Evolutionary conservation across 2,113 vertebrate species (phyloP), one percentile per base, ranked within the genome.

Genomic region (Burhinus bistriatus): DNA sequence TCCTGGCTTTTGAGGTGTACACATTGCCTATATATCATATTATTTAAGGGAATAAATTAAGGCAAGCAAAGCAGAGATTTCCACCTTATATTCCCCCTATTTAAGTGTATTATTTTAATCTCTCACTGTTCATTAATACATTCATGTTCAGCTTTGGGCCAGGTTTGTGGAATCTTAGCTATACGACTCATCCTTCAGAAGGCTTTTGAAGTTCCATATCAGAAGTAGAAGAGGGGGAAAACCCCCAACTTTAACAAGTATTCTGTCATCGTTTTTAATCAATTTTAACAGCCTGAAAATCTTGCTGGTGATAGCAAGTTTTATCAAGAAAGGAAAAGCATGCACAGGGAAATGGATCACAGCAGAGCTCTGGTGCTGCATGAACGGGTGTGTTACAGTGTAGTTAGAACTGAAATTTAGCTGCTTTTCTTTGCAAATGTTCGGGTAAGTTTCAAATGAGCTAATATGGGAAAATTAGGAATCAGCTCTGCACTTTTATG

Each of bases 131-230:
- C 85, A 84, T 59, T 55, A 89, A 70, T 26, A 77, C 8, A 12
- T 52, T 79, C 36, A 65, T 21, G 26, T 70, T 81, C 57, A 83
- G 52, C 52, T 95, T 90, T 79, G 45, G 71, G 70, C 10, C 34
- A 75, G 20, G 32, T 47, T 93, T 87, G 49, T 84, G 54, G 22
- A 51, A 19, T 89, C 36, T 87, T 80, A 90, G 52, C 69, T 80
- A 12, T 36, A 70, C 87, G 90, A 97, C 25, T 97, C 90, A 96
- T 65, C 5, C 2, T 73, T 91, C 68, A 62, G 54, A 87, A 83
- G 42, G 25, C 40, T 97, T 97, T 90, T 93, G 85, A 97, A 93
- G 78, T 91, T 15, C 26, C 26, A 32, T 8, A 75, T 69, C 69
- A 91, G 65, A 83, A 81, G 44, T 15, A 75, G 44, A 12, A 75